Base-by-base conservation (phyloP, 1,140 invertebrate species). In the Panulirus ornatus region DNA sequence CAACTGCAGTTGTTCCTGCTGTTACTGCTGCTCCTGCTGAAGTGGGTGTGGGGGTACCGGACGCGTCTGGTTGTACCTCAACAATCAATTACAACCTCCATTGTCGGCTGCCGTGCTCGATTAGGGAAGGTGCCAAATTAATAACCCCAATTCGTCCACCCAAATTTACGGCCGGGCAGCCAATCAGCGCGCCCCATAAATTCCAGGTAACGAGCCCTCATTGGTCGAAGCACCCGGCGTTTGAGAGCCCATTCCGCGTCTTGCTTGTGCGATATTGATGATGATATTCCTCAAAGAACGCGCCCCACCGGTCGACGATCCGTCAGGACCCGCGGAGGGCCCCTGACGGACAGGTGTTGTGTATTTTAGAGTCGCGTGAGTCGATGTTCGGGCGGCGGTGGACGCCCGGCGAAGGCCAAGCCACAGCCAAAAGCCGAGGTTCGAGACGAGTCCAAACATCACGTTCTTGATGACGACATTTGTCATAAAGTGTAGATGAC, bases 111-210 rank as follows among this genome's bases (percentile, higher is more conserved):
- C 87, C 70, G 14, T 30, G 70, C 76, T 83, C 79, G 79, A 89
- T 89, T 89, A 89, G 79, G 34, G 79, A 75, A 89, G 87, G 79
- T 89, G 87, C 87, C 87, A 89, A 89, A 89, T 89, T 89, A 89
- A 89, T 89, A 89, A 89, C 87, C 44, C 27, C 87, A 81, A 89
- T 89, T 89, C 87, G 87, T 89, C 87, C 78, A 70, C 87, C 79
- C 83, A 27, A 89, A 89, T 89, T 89, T 89, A 89, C 87, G 79
- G 47, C 78, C 70, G 87, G 63, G 30, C 70, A 83, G 79, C 87
- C 87, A 89, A 89, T 89, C 87, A 89, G 87, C 87, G 87, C 79
- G 44, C 42, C 79, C 79, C 79, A 89, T 89, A 89, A 89, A 89
- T 89, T 89, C 66, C 70, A 89, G 79, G 79, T 89, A 89, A 89